Evolutionary conservation across 1,140 invertebrate species (phyloP).

Genomic region (Drosophila hydei): DNA sequence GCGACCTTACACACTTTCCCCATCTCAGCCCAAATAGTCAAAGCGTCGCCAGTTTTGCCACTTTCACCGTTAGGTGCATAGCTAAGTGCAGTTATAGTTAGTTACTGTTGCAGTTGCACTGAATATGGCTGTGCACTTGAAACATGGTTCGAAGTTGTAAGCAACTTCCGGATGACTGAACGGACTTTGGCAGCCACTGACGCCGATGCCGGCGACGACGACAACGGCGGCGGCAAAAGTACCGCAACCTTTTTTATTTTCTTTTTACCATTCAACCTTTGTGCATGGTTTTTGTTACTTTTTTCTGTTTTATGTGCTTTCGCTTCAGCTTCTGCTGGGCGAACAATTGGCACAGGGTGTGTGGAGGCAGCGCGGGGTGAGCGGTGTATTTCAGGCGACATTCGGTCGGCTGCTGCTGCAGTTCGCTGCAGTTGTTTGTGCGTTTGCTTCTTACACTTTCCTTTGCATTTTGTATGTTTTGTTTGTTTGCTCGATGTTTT

Average conservation of each 20-base stretch:
- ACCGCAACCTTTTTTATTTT: conserved; percentile 22
- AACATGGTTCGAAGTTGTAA: conserved; percentile 40
- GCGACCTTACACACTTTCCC: conserved; percentile 3
- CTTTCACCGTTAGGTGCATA: not conserved
- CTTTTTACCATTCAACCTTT: not conserved
- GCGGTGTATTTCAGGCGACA: conserved; percentile 18
- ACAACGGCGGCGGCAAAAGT: conserved; percentile 23
- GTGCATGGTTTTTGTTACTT: not conserved
- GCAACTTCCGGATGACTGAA: conserved; percentile 39
- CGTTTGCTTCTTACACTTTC: conserved; percentile 27
- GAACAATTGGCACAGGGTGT: conserved; percentile 33
- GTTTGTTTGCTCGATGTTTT: conserved; percentile 5
- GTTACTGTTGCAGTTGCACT: conserved; percentile 5
- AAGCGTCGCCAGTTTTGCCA: not conserved
- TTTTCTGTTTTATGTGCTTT: not conserved
- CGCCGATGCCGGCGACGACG: conserved; percentile 8
- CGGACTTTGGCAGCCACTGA: conserved; percentile 28
- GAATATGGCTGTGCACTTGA: conserved; percentile 16
- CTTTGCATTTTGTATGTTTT: conserved; percentile 16
- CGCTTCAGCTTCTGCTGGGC: not conserved
- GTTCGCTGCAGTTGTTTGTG: conserved; percentile 56
- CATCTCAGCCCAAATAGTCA: not conserved
- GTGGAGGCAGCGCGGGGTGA: not conserved
- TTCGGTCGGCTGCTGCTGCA: conserved; percentile 52
- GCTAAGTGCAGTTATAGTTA: conserved; percentile 29